Evolutionary conservation across 2,888 invertebrate genomes (phyloP).

Genomic region (Ecdyonurus torrentis): DNA sequence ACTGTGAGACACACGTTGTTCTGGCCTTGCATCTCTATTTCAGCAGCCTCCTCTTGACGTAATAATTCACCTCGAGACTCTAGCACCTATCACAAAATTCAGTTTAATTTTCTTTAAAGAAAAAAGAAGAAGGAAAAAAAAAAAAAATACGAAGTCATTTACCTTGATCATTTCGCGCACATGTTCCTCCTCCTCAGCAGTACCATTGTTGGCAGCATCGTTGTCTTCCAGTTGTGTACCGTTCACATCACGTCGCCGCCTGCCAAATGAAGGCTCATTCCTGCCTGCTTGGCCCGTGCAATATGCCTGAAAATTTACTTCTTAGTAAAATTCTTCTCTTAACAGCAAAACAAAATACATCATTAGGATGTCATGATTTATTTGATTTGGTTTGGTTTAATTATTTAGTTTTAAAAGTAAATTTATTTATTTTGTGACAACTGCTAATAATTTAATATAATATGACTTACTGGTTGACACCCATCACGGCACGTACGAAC

Average conservation of each 20-base stretch:
- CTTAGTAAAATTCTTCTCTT: slow-evolving; percentile 1
- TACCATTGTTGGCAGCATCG: slow-evolving; percentile 20
- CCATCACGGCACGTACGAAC: slow-evolving; percentile 77
- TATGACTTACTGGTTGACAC: slow-evolving; percentile 56
- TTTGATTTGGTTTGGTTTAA: too few species aligned
- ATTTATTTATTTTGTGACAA: slow-evolving; percentile 10
- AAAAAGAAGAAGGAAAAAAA: too few species aligned
- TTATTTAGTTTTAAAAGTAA: neutral
- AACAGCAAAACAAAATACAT: slow-evolving; percentile 3
- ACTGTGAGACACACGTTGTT: slow-evolving; percentile 65
- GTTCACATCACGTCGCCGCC: slow-evolving; percentile 26
- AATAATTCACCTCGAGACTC: slow-evolving; percentile 43
- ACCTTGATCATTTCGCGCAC: slow-evolving; percentile 83
- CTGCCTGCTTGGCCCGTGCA: slow-evolving; percentile 65
- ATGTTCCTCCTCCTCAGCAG: slow-evolving; percentile 43
- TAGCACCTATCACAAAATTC: slow-evolving; percentile 43
- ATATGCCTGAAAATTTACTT: slow-evolving; percentile 42
- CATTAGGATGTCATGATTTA: neutral
- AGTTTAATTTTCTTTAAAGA: too few species aligned
- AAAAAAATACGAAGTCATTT: too few species aligned
- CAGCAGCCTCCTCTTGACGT: slow-evolving; percentile 19
- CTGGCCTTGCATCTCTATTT: slow-evolving; percentile 34
- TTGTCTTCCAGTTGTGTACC: slow-evolving; percentile 30
- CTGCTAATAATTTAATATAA: slow-evolving; percentile 21
- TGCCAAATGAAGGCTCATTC: slow-evolving; percentile 66